A percentile compares a stretch with the other conserved stretches of the same genome.
Conservation (phyloP, 2,113 vertebrate species). For the Anseranas semipalmata region DNA sequence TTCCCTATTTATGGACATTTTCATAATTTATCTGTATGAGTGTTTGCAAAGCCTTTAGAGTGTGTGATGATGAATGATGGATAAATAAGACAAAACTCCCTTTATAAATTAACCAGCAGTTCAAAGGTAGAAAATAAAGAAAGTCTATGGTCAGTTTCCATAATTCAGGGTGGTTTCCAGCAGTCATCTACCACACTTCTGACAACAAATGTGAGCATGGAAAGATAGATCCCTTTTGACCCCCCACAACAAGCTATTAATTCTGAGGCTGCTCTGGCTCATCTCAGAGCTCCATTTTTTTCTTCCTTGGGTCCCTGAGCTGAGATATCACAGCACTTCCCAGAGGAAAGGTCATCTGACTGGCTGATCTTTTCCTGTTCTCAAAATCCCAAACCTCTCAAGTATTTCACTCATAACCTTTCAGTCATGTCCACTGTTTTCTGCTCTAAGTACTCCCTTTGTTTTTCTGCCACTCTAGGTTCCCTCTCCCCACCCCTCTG, state of each 20-base stretch:
- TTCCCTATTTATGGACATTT: not conserved
- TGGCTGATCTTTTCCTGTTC: not conserved
- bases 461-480: not conserved
- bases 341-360: not conserved
- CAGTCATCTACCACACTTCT: not conserved
- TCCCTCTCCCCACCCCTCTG: not conserved
- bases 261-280: not conserved
- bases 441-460: not conserved
- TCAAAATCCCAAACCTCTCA: not conserved
- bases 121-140: not conserved
- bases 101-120: not conserved
- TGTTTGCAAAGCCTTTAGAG: not conserved
- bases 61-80: not conserved
- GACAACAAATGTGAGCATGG: not conserved
- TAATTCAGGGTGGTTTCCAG: not conserved
- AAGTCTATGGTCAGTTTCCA: not conserved
- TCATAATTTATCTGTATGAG: not conserved
- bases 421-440: not conserved
- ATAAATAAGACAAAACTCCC: not conserved
- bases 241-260: not conserved
- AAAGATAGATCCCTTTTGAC: not conserved
- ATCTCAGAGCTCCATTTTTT: not conserved
- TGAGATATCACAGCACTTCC: not conserved
- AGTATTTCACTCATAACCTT: not conserved
- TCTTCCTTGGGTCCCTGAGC: not conserved